Evolutionary conservation across 2,888 invertebrate species (phyloP).

Genomic region (Pyrgus malvae): DNA sequence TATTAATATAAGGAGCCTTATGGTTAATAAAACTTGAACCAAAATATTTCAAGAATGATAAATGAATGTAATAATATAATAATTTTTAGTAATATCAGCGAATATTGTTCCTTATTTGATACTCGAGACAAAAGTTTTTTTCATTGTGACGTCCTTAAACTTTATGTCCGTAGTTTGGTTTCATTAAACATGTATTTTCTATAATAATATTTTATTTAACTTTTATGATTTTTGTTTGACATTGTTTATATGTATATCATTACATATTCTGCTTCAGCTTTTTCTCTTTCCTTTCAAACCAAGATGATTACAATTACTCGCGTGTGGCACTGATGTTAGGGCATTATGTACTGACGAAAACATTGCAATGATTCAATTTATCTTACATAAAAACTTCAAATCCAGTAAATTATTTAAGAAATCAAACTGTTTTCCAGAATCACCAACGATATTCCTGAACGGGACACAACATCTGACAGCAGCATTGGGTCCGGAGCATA

Average conservation of each 20-base stretch:
- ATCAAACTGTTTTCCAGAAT: slow-evolving; percentile 81
- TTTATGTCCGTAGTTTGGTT: too few relatives aligned
- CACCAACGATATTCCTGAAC: slow-evolving; percentile 93
- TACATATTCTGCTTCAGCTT: neutral
- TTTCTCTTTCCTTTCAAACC: neutral
- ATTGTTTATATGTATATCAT: neutral
- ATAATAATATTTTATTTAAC: too few relatives aligned
- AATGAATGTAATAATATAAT: too few relatives aligned
- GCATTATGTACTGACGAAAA: neutral
- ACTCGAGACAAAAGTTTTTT: too few relatives aligned
- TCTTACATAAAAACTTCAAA: neutral
- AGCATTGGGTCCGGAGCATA: slow-evolving; percentile 86
- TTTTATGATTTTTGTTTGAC: too few relatives aligned
- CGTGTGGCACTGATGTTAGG: neutral
- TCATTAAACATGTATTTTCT: too few relatives aligned
- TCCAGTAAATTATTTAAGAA: neutral
- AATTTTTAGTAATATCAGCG: too few relatives aligned
- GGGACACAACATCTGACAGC: slow-evolving; percentile 94
- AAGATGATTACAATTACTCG: neutral
- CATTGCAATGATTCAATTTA: neutral
- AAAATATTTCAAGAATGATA: too few relatives aligned
- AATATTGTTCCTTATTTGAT: too few relatives aligned
- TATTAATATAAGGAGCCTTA: too few relatives aligned
- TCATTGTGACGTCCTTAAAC: too few relatives aligned
- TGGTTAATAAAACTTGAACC: too few relatives aligned